phyloP scores from a whole-genome alignment of 2,113 vertebrate species.

The Egretta garzetta region DNA sequence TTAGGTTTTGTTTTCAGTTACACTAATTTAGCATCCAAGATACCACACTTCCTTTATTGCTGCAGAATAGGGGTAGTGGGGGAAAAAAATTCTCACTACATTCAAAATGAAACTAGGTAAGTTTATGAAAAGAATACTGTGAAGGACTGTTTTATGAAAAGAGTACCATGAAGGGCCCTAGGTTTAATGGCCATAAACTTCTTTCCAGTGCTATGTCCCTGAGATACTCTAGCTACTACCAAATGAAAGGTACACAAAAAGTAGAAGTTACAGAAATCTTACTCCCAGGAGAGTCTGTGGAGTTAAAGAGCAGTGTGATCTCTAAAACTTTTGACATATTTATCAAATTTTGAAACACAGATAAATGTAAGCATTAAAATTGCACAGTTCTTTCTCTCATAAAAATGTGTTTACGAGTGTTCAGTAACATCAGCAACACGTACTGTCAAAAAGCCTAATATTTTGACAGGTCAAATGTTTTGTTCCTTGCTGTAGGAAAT shows the following conservation, averaged over 20 bases:
- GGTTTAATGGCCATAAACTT: background rate
- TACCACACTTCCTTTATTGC: background rate
- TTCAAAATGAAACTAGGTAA: background rate
- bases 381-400: background rate
- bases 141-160: background rate
- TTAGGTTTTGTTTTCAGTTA: background rate
- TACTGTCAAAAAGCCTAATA: background rate
- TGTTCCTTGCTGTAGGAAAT: constrained; percentile 54
- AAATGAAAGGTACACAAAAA: background rate
- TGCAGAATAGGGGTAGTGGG: background rate
- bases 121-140: background rate
- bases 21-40: background rate
- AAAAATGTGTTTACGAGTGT: background rate
- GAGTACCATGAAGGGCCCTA: background rate
- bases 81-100: background rate
- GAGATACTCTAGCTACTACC: background rate
- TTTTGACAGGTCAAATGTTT: constrained; percentile 32
- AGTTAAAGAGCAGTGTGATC: background rate
- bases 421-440: background rate
- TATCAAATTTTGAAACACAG: background rate
- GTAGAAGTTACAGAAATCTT: background rate
- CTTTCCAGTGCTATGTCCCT: background rate
- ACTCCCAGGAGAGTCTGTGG: background rate
- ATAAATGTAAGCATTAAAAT: background rate
- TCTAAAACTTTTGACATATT: background rate